Conservation (phyloP, 2,113 vertebrate genomes). For the Macheiramphus alcinus region DNA sequence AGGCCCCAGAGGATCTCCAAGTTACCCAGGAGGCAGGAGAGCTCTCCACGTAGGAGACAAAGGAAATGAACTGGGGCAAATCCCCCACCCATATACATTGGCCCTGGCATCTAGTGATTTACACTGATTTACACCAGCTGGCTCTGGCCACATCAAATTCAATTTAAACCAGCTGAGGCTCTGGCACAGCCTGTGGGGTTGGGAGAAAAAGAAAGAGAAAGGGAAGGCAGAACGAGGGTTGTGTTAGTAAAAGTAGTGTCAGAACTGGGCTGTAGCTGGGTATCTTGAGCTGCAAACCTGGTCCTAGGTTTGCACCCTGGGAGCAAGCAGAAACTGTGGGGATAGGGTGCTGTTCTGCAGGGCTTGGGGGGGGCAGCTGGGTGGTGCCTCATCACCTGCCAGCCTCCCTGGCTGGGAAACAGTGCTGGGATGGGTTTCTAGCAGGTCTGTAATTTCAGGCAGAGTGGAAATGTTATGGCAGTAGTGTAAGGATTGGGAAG, state of each 20-base stretch:
- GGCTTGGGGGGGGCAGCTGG: not conserved
- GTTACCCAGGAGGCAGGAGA: not conserved
- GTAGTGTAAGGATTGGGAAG: not conserved
- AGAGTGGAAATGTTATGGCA: fast-evolving
- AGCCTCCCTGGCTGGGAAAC: not conserved
- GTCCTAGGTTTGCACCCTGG: too few relatives aligned
- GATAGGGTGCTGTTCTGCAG: not conserved
- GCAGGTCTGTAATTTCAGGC: not conserved
- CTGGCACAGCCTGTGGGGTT: not conserved
- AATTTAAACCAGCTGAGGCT: not conserved
- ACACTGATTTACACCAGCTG: slow-evolving; percentile 1
- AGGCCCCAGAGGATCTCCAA: not conserved
- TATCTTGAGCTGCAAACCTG: not conserved
- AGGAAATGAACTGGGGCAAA: not conserved
- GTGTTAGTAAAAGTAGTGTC: not conserved
- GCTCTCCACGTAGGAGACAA: not conserved
- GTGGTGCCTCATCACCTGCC: not conserved
- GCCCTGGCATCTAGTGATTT: not conserved
- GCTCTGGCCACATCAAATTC: not conserved
- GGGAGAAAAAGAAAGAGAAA: not conserved
- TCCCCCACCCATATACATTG: not conserved
- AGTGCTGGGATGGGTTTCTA: not conserved
- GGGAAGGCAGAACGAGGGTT: not conserved
- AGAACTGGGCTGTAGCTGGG: not conserved
- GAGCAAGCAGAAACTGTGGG: not conserved